Base-by-base conservation (phyloP, 2,888 invertebrate genomes). In the Metacarcinus magister region DNA sequence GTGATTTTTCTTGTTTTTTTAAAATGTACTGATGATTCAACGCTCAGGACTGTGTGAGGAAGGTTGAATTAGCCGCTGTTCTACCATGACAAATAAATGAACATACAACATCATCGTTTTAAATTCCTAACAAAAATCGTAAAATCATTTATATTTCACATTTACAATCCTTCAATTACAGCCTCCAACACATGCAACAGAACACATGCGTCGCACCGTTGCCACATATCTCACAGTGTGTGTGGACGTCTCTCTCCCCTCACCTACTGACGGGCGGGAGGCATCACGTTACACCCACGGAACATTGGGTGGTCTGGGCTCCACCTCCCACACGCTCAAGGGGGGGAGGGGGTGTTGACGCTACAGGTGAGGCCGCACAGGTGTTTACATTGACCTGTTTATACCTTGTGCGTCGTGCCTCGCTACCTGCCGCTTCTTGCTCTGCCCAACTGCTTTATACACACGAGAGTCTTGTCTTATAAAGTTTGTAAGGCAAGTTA, bases 351-450 rank as follows among this genome's bases (percentile, higher is more conserved):
- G 75, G 75, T 23, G 1, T 28, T 28, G 75, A 75, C 23, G 75
- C 75, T 75, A 75, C 75, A 75, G 28, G 75, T 75, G 28, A 75
- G 75, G 75, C n/a, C 2, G 7, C 75, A 75, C 75, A 75, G 75
- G 75, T 75, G 75, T 75, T 75, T 75, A 75, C 75, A 75, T 28
- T 75, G 28, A 75, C 75, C 75, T 75, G 75, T 75, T 75, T 75
- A 75, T 75, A 75, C n/a, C 75, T 23, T 28, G 75, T 7, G 28
- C 75, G 75, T 75, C 75, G 23, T 75, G 75, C 75, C 75, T 28
- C 75, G 75, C 75, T 75, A 75, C 75, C 75, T 28, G 75, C 67
- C 75, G 75, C 75, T 23, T n/a, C 28, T 23, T 75, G 28, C 7
- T n/a, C 75, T 75, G 75, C 75, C 75, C n/a, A n/a, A 23, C 28